A percentile compares a stretch with the other conserved stretches of the same genome.
Conservation (phyloP, 2,797 vertebrate species). For the Ptychadena robeensis region DNA sequence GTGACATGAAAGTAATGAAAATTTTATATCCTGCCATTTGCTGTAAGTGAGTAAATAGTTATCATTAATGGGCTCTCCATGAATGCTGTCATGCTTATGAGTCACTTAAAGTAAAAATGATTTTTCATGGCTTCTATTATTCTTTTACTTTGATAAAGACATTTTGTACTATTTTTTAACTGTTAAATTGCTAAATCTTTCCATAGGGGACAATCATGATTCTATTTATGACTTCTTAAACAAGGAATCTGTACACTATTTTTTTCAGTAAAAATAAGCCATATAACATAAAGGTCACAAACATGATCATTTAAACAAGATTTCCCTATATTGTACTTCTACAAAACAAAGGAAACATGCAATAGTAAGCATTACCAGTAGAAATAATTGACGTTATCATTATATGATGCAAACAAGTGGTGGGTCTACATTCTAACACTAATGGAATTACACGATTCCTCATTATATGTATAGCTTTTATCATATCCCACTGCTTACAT, state of each 20-base stretch:
- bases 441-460: constrained; percentile 10
- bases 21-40: background rate
- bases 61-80: background rate
- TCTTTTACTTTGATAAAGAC: background rate
- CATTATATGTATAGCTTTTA: background rate
- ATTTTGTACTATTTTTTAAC: background rate
- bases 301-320: too few relatives aligned
- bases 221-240: background rate
- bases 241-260: too few relatives aligned
- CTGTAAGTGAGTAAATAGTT: constrained; percentile 10
- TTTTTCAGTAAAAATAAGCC: too few relatives aligned
- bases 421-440: background rate
- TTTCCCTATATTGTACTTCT: too few relatives aligned
- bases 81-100: background rate
- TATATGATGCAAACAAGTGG: background rate
- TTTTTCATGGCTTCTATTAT: background rate
- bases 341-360: too few relatives aligned
- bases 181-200: background rate
- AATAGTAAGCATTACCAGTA: too few relatives aligned
- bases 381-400: background rate
- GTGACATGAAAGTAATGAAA: constrained; percentile 16
- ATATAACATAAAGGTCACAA: too few relatives aligned
- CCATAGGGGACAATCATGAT: background rate
- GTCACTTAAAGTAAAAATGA: background rate
- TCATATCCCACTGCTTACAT: background rate